Conservation (phyloP, 2,888 invertebrate species). For the Phaedon cochleariae region DNA sequence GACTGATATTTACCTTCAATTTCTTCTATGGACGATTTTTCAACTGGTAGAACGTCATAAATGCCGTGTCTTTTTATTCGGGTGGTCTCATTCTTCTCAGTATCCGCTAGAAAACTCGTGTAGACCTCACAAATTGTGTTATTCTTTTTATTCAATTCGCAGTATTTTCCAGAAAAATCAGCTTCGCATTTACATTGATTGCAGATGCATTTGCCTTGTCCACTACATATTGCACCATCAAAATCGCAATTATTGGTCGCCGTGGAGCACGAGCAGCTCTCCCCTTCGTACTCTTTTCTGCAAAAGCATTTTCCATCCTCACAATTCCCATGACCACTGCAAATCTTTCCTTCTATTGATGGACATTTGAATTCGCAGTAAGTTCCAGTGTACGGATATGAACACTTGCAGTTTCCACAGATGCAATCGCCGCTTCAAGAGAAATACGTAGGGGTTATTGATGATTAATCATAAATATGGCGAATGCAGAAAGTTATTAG, state of each 20-base stretch:
- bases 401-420: constrained; percentile 68
- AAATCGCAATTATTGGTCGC: constrained; percentile 44
- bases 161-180: constrained; percentile 63
- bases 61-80: not conserved
- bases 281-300: constrained; percentile 68
- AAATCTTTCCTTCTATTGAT: constrained; percentile 46
- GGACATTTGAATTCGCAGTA: constrained; percentile 82
- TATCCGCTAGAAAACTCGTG: constrained; percentile 59
- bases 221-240: constrained; percentile 69
- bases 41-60: not conserved
- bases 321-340: constrained; percentile 63
- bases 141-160: constrained; percentile 65
- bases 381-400: constrained; percentile 62
- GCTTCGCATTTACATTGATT: constrained; percentile 62
- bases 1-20: not conserved
- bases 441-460: not conserved
- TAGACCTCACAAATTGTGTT: constrained; percentile 65
- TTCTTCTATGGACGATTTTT: not conserved
- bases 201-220: constrained; percentile 80
- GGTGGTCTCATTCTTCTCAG: constrained; percentile 13
- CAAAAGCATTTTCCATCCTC: constrained; percentile 69
- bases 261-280: constrained; percentile 70
- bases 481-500: too few relatives aligned
- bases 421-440: constrained; percentile 66
- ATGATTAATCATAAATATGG: not conserved